Evolutionary conservation across 2,113 vertebrate genomes (phyloP), one percentile per base, ranked within the genome.

Genomic region (Coptodon bakossiorum): DNA sequence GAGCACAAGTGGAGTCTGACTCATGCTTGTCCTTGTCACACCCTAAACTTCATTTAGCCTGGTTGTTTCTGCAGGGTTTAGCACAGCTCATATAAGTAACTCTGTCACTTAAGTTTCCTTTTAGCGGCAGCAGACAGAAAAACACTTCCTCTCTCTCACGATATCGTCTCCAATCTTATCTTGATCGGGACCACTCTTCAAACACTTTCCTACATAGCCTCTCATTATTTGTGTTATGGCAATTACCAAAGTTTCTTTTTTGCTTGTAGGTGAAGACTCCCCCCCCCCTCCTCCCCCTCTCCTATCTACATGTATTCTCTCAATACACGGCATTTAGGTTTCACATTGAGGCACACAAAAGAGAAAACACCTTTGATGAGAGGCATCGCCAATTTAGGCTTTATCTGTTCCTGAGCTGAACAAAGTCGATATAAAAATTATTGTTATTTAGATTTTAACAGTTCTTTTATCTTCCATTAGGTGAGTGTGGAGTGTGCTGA

Each of bases 151-250:
- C 88, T 91, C 87, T 88, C 89, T 92, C 76, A 84, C 79, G 90
- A 95, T 91, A 93, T 86, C 88, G 92, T 93, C 93, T 95, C 83
- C 92, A 95, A 95, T 96, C 95, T 95, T 96, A 96, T 96, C 95
- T 96, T 83, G 91, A 96, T 96, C 96, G 90, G 88, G 84, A 81
- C 85, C 86, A 45, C 88, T 95, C 94, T 96, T 96, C 95, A 96
- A 96, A 96, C 95, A 92, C 93, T 93, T 95, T 81, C 82, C 91
- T 91, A 85, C 92, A 94, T 92, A 90, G 93, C 93, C 93, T 92
- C 93, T 93, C 90, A 93, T 95, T 93, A 93, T 95, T 96, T 94
- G 92, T 86, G 94, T 93, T 92, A 94, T 93, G 95, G 90, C 76
- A 91, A 96, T 96, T 96, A 95, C 86, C 89, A 80, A 90, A 93